Evolutionary conservation across 1,140 invertebrate species (phyloP).

Genomic region (Drosophila sproati): DNA sequence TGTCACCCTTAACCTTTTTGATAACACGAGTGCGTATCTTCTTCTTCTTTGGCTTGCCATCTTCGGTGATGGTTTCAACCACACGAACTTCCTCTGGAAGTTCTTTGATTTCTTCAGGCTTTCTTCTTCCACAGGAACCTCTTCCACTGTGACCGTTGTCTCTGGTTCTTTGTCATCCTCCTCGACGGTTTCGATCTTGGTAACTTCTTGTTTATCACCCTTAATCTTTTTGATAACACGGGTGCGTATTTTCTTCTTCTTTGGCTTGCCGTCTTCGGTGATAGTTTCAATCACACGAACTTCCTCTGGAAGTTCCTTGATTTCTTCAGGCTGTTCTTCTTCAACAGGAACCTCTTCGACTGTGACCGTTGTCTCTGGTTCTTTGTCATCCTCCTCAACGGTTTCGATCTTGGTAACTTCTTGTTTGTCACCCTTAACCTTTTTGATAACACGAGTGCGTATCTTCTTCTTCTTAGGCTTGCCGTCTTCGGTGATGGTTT

Average conservation of each 20-base stretch:
- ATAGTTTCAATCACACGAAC: not conserved
- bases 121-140: too few species aligned
- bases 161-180: too few species aligned
- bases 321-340: not conserved
- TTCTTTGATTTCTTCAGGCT: too few species aligned
- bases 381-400: not conserved
- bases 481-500: not conserved
- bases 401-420: not conserved
- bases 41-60: not conserved
- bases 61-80: too few species aligned
- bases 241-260: too few species aligned
- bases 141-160: too few species aligned
- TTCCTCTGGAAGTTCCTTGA: not conserved
- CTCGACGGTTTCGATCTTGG: too few species aligned
- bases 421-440: conserved; percentile 2
- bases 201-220: too few species aligned
- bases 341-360: not conserved
- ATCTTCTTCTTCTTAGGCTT: not conserved
- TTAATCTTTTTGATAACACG: too few species aligned
- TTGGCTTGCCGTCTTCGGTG: too few species aligned
- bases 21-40: conserved; percentile 5
- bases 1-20: conserved; percentile 4
- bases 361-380: not conserved
- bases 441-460: not conserved
- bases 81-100: too few species aligned